Percentiles rank a stretch among this genome's conserved stretches.
Conservation (phyloP, 2,113 vertebrate genomes). For the Numida meleagris region DNA sequence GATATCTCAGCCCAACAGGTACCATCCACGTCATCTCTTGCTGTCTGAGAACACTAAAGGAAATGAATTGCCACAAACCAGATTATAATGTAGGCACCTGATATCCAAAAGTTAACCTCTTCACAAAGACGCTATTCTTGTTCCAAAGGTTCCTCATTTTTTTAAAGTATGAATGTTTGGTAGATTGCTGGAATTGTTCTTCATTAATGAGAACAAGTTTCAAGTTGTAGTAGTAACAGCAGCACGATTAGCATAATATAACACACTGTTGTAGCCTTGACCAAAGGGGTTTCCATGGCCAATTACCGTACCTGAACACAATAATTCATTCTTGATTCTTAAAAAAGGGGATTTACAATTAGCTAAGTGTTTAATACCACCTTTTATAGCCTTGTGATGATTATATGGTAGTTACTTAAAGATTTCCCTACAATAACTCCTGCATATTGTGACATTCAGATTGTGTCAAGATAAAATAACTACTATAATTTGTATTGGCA, state of each 20-base stretch:
- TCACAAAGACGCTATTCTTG: not conserved
- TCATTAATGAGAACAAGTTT: not conserved
- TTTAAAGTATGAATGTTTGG: not conserved
- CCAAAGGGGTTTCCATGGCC: not conserved
- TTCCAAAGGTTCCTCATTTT: not conserved
- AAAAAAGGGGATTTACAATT: not conserved
- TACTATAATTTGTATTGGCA: not conserved
- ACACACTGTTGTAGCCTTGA: not conserved
- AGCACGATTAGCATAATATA: not conserved
- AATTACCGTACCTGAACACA: not conserved
- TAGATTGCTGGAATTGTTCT: not conserved
- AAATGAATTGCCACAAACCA: not conserved
- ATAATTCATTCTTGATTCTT: not conserved
- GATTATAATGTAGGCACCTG: accelerated
- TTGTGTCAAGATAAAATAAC: not conserved
- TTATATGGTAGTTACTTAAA: not conserved
- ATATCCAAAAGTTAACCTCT: not conserved
- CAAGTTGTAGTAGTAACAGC: not conserved
- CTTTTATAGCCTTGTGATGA: not conserved
- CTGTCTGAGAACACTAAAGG: not conserved
- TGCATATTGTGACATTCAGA: not conserved
- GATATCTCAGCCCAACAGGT: not conserved
- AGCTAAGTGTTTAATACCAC: not conserved
- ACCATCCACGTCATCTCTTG: too few relatives aligned
- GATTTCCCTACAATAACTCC: not conserved